phyloP scores from a whole-genome alignment of 2,888 invertebrate genomes.

The Andrena hattorfiana region DNA sequence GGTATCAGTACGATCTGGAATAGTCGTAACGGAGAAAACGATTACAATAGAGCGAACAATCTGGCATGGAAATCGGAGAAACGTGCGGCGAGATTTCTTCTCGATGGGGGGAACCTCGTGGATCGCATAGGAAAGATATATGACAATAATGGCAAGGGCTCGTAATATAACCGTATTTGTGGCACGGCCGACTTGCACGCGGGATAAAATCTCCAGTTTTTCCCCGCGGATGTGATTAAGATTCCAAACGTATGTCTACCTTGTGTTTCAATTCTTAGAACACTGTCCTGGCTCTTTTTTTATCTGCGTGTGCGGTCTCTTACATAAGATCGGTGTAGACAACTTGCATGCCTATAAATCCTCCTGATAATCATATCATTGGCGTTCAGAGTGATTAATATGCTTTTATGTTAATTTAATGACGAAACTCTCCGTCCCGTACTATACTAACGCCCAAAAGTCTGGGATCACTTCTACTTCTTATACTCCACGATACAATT shows the following conservation, averaged over 20 bases:
- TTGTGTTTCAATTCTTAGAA: conserved; percentile 73
- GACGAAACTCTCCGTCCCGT: not conserved
- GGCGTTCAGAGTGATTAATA: not conserved
- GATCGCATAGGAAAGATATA: conserved; percentile 51
- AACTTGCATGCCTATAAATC: conserved; percentile 8
- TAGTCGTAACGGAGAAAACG: conserved; percentile 46
- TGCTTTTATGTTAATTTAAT: not conserved
- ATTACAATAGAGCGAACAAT: conserved; percentile 51
- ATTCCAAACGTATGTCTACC: conserved; percentile 72
- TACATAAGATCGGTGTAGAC: conserved; percentile 28
- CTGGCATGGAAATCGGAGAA: conserved; percentile 60
- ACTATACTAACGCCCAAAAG: not conserved
- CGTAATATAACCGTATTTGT: conserved; percentile 69
- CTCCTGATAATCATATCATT: conserved; percentile 16
- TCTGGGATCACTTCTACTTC: not conserved
- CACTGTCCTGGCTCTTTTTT: conserved; percentile 59
- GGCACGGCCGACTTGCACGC: conserved; percentile 61
- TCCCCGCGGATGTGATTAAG: conserved; percentile 72
- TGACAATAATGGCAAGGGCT: conserved; percentile 64
- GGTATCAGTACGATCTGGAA: conserved; percentile 47
- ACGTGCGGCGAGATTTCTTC: conserved; percentile 60
- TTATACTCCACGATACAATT: not conserved
- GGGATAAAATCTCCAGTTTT: conserved; percentile 68
- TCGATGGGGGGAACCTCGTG: conserved; percentile 27
- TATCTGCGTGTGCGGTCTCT: conserved; percentile 7